Base-by-base conservation (phyloP, 37 sponge, comb jelly and placozoan species). In the Mnemiopsis leidyi region DNA sequence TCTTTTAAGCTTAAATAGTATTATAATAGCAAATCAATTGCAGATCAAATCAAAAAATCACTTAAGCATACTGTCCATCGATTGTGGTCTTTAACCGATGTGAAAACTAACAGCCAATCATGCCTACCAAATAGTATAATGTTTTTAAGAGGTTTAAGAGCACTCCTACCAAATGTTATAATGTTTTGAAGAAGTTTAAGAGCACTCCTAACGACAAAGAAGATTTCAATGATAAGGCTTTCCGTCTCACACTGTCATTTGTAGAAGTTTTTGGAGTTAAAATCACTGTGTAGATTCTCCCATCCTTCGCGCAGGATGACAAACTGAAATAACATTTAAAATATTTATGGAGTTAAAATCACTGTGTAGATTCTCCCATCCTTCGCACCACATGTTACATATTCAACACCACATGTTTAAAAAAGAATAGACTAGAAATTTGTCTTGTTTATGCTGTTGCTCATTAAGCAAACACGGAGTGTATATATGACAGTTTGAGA, bases 231-330 rank as follows among this genome's bases (percentile, higher is more conserved):
- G 73, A 28, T n/a, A n/a, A n/a, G n/a, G n/a, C n/a, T n/a, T n/a
- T n/a, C n/a, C n/a, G n/a, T n/a, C n/a, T n/a, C 73, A 5, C 7
- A 3, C 36, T 79, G 82, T 79, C 38, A 79, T 79, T 79, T 79
- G 82, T 79, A 79, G 82, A 79, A 79, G 82, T 79, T 28, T 23
- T 79, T 79, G 3, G 82, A 79, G 82, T 32, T 79, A 23, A 79
- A 79, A 1, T 79, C 36, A 31, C 21, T 33, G 24, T 23, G n/a
- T 16, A 69, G 24, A 20, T 21, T 3, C 28, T 21, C 73, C 73
- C 73, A 69, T 69, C 2, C 29, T 25, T 69, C 73, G 2, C 28
- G 29, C 29, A 69, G 28, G 21, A 20, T 25, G 73, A 28, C 73
- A 69, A 69, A 69, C 73, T 69, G 73, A 48, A 18, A 48, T 48